Base-by-base conservation (phyloP, 2,888 invertebrate species). In the Apodemia mormo region DNA sequence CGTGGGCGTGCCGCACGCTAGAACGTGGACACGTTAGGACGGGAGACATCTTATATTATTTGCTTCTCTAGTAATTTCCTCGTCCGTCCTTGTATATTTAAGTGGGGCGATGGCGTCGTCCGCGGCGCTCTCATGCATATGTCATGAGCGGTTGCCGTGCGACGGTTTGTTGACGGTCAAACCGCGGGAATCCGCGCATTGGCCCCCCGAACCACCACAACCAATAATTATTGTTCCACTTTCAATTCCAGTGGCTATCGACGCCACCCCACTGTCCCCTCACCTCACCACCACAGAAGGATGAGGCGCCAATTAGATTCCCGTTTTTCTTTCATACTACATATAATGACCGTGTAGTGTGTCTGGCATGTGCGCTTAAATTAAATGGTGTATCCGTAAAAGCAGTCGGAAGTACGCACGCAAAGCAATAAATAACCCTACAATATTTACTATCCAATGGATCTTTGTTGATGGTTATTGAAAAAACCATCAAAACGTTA, bases 61-160 rank as follows among this genome's bases (percentile, higher is more conserved):
- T 88, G 90, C 85, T 82, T 88, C 86, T 87, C 82, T 83, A 83
- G 88, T 91, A 91, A 90, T 90, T 90, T 88, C 85, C 87, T 84
- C 84, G 86, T 83, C 83, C 83, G 87, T 89, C 86, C 88, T 90
- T 90, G 90, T 90, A 91, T 90, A 92, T 91, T 91, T 87, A 89
- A 90, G 69, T 65, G 69, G 69, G 69, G 86, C 85, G 86, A 81
- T 49, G 49, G 49, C 49, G 49, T 49, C 49, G 88, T 81, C 86
- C 82, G 82, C 81, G 85, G 85, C 85, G 81, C 85, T 89, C 88
- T 92, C 91, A 93, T 93, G 92, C 92, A 93, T 92, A 92, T 92
- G 91, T 93, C 91, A 93, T 93, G 92, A 93, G 89, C 87, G 84
- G 93, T 93, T 92, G 92, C 93, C 84, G 80, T 74, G 93, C 92